These are phyloP conservation scores for Gymnocheta viridis DNA, from an alignment of 2,888 invertebrate species.

Conservation along the genomic window DNA sequence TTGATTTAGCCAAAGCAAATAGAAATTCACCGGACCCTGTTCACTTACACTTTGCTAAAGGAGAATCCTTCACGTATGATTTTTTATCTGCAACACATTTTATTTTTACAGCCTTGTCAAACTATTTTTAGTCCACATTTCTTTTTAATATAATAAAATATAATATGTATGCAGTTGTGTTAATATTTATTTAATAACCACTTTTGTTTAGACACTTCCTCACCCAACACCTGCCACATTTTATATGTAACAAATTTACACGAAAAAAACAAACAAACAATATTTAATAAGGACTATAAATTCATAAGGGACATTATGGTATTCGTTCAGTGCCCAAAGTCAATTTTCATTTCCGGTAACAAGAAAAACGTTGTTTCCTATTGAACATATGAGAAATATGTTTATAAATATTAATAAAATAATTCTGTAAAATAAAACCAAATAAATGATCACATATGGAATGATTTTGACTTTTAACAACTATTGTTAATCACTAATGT, in stretches of 20 bases:
- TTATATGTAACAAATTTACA: neutral
- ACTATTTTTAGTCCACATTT: conserved; percentile 8
- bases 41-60: neutral
- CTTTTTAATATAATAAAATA: neutral
- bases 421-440: neutral
- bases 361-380: neutral
- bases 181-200: conserved; percentile 29
- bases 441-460: neutral
- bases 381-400: neutral
- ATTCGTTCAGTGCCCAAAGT: neutral
- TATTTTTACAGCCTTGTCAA: conserved; percentile 14
- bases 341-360: neutral
- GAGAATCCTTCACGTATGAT: neutral
- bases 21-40: neutral
- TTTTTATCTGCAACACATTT: conserved; percentile 5
- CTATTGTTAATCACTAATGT: neutral
- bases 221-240: conserved; percentile 20
- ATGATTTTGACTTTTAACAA: neutral
- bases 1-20: conserved; percentile 62
- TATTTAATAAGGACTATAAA: neutral
- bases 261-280: neutral
- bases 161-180: neutral
- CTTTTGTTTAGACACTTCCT: neutral
- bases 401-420: neutral
- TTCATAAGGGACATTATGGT: neutral